Percentiles rank a stretch among this genome's conserved stretches.
Evolutionary conservation across 1,140 invertebrate species (phyloP).

Genomic region (Asbolus verrucosus): DNA sequence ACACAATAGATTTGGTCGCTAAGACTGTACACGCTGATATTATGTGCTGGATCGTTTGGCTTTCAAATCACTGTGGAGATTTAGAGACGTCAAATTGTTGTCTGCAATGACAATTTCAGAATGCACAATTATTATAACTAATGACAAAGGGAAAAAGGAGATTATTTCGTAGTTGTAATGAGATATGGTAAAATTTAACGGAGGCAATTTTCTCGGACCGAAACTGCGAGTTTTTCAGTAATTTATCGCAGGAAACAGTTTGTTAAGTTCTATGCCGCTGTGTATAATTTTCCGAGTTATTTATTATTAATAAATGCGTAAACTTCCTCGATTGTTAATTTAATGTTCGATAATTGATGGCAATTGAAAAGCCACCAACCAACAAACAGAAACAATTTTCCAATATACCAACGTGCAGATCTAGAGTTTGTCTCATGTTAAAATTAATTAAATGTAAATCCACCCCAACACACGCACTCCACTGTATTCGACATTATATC

Average conservation of each 20-base stretch:
- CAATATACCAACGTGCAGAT: background rate
- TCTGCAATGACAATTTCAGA: too few species aligned
- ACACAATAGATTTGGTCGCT: too few species aligned
- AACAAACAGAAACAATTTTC: conserved; percentile 4
- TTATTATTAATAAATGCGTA: background rate
- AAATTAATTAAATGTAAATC: conserved; percentile 24
- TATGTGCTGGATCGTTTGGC: too few species aligned
- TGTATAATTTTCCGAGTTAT: conserved; percentile 1
- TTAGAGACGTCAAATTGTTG: too few species aligned
- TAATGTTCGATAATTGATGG: background rate
- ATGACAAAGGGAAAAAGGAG: too few species aligned
- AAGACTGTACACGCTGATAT: too few species aligned
- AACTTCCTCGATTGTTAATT: background rate
- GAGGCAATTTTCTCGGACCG: background rate
- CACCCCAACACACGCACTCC: background rate
- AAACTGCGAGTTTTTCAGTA: background rate
- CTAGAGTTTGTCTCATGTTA: background rate
- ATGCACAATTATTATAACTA: too few species aligned
- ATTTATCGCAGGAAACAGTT: conserved; percentile 5
- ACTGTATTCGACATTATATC: background rate
- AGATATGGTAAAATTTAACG: background rate
- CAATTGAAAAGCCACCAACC: background rate
- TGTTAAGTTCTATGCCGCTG: background rate
- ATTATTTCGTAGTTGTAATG: too few species aligned
- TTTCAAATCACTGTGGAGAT: too few species aligned